These are phyloP conservation scores for Scomber colias DNA, from an alignment of 2,113 vertebrate species.

Conservation along the genomic window DNA sequence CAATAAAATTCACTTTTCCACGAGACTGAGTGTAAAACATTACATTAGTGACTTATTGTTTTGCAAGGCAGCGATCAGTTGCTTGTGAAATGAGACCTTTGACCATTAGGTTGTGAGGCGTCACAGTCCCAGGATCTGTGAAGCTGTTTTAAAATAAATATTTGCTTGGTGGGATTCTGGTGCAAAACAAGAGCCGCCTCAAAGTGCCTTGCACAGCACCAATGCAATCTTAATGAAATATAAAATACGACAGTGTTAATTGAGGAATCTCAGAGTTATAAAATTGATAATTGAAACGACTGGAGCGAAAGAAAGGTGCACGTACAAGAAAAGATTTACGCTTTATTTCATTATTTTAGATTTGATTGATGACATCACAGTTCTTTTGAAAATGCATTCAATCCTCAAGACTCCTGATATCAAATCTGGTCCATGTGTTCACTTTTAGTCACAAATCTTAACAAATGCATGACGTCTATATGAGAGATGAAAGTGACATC, in stretches of 20 bases:
- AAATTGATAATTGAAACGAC: not conserved
- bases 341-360: not conserved
- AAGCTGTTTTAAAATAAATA: conserved; percentile 2
- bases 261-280: not conserved
- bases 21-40: conserved; percentile 17
- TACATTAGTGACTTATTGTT: conserved; percentile 18
- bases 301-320: not conserved
- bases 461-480: not conserved
- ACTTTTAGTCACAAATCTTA: not conserved
- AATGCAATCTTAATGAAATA: not conserved
- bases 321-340: not conserved
- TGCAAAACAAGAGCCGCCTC: not conserved
- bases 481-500: not conserved
- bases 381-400: conserved; percentile 4
- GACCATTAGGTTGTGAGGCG: conserved; percentile 7
- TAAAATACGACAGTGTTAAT: not conserved
- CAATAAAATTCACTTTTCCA: conserved; percentile 29
- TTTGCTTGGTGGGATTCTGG: not conserved
- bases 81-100: conserved; percentile 57
- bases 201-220: not conserved
- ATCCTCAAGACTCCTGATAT: not conserved
- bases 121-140: not conserved
- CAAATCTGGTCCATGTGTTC: not conserved
- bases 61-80: conserved; percentile 19
- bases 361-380: not conserved